Base-by-base conservation (phyloP, 2,888 invertebrate species). In the Charanyca ferruginea region DNA sequence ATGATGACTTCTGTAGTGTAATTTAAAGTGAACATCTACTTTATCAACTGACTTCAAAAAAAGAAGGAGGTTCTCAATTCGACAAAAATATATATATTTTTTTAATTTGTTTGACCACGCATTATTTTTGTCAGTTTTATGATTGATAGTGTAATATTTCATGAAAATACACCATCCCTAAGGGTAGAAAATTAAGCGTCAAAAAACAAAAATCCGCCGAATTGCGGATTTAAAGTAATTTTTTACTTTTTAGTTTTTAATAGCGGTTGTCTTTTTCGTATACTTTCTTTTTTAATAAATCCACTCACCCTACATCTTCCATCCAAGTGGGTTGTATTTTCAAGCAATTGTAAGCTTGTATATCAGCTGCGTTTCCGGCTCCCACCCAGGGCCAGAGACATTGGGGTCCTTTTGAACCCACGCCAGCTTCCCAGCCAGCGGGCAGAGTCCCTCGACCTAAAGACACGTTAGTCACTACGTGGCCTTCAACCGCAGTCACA, bases 271-370 rank as follows among this genome's bases (percentile, higher is more conserved):
- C n/a, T n/a, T n/a, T n/a, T n/a, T n/a, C n/a, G n/a, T n/a, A n/a
- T n/a, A n/a, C n/a, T 1, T 13, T n/a, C 8, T 42, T 60, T 35
- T 3, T 6, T 16, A 35, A 18, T 22, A 13, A 23, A 25, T 1
- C 13, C 20, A 86, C 94, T 90, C 74, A 95, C 95, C 88, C 90
- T 72, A 90, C 87, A 73, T 98, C 97, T 83, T 96, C 96, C 98
- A 98, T 98, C 98, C 98, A 98, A 25, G 97, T 97, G 0, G 98
- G 98, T 87, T 97, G 97, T 72, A 98, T 97, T 87, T 97, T 97
- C 25, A 98, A 91, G 85, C 98, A 98, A 81, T 97, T 96, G 58
- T 96, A 96, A 48, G 97, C 95, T 35, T 96, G 90, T 69, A 97
- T 96, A 22, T 94, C 94, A n/a, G 89, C n/a, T 3, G 2, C 90